Percentiles rank a stretch among this genome's conserved stretches.
Evolutionary conservation across 1,140 invertebrate genomes (phyloP).

Genomic region (Leguminivora glycinivorella): DNA sequence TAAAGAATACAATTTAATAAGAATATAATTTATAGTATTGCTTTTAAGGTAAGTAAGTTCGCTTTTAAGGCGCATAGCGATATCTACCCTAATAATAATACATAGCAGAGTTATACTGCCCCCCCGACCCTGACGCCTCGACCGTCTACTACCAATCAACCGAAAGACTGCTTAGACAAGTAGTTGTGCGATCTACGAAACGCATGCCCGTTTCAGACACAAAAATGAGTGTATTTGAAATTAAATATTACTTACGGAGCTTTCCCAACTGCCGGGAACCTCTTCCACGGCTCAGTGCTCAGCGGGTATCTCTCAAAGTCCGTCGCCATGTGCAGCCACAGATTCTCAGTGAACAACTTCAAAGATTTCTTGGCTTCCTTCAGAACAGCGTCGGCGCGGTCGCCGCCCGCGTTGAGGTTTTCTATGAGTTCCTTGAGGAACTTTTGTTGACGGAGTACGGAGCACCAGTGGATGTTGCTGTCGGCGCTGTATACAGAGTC

Average conservation of each 20-base stretch:
- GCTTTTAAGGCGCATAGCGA: no score
- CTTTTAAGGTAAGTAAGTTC: no score
- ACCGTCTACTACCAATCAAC: no score
- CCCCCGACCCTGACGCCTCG: no score
- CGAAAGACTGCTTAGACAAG: no score
- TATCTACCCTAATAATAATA: no score
- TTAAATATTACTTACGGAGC: slow-evolving; percentile 51
- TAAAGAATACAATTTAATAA: no score
- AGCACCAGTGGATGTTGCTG: slow-evolving; percentile 85
- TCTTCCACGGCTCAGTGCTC: slow-evolving; percentile 80
- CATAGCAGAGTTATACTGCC: no score
- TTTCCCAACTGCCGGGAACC: slow-evolving; percentile 62
- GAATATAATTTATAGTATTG: no score
- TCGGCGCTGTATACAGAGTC: slow-evolving; percentile 79
- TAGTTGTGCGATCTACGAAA: no score
- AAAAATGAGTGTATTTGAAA: no score
- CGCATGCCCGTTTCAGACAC: no score
- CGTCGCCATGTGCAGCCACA: slow-evolving; percentile 86
- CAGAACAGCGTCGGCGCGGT: slow-evolving; percentile 80
- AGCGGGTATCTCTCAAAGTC: slow-evolving; percentile 81
- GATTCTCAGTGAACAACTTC: slow-evolving; percentile 79
- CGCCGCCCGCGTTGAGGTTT: slow-evolving; percentile 78
- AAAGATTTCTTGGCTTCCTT: slow-evolving; percentile 82
- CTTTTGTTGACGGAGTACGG: slow-evolving; percentile 86
- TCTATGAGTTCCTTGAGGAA: slow-evolving; percentile 86